A percentile compares a stretch with the other conserved stretches of the same genome.
These are phyloP conservation scores for Drosophila subsilvestris DNA, from an alignment of 2,888 invertebrate species.

Conservation along the genomic window DNA sequence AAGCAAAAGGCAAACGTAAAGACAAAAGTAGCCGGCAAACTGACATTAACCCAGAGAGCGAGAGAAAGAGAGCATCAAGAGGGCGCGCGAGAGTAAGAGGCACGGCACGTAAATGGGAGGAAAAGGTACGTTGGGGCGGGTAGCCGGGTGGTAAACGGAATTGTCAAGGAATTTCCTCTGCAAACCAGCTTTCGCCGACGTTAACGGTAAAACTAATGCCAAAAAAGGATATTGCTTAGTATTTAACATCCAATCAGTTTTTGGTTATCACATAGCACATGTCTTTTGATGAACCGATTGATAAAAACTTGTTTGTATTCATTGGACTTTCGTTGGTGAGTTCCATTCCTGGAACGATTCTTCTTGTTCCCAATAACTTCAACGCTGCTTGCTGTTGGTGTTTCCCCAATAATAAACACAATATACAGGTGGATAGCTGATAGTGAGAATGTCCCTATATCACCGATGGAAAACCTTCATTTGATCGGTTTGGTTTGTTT, in stretches of 20 bases:
- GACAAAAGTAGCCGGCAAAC: constrained; percentile 17
- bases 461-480: neutral
- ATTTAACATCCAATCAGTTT: neutral
- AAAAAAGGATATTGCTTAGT: neutral
- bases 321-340: neutral
- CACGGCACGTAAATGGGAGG: neutral
- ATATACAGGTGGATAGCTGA: too few relatives aligned
- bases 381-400: too few relatives aligned
- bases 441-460: neutral
- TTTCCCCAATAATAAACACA: neutral
- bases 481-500: neutral
- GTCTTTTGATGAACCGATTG: neutral
- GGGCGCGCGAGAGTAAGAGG: neutral
- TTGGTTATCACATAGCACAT: neutral
- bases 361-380: neutral
- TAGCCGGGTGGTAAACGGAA: neutral
- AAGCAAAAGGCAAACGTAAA: constrained; percentile 5
- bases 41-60: neutral
- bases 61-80: neutral
- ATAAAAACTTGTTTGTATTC: neutral
- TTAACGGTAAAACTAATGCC: neutral
- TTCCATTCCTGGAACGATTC: neutral
- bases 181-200: neutral
- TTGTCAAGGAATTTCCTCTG: neutral
- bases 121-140: constrained; percentile 2